phyloP scores from a whole-genome alignment of 2,797 vertebrate genomes.

The Gallinago stenura region DNA sequence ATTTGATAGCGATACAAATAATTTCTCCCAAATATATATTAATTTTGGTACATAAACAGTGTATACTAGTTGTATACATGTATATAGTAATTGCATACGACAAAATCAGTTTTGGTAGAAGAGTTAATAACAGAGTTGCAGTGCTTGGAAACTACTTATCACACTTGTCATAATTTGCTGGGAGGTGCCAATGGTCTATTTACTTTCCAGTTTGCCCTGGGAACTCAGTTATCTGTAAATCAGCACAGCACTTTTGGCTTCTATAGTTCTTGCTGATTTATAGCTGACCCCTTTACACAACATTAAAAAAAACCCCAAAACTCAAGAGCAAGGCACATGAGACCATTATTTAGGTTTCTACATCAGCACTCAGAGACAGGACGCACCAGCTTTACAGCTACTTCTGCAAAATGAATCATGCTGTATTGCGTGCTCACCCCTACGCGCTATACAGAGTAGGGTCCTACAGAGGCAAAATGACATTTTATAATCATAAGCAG shows the following conservation, averaged over 20 bases:
- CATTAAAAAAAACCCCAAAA: not conserved
- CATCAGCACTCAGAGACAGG: not conserved
- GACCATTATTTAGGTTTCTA: conserved; percentile 25
- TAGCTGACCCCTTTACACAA: conserved; percentile 1
- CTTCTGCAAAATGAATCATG: not conserved
- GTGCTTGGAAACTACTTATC: not conserved
- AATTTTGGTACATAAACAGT: not conserved
- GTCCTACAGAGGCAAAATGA: not conserved
- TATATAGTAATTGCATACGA: not conserved
- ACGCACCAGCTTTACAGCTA: not conserved
- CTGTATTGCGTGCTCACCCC: not conserved
- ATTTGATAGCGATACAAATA: not conserved
- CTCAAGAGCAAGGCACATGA: not conserved
- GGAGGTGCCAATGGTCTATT: not conserved
- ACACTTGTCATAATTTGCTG: not conserved
- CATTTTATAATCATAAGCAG: not conserved
- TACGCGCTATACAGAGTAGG: accelerated
- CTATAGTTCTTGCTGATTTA: conserved; percentile 37
- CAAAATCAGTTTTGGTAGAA: not conserved
- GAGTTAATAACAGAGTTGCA: not conserved
- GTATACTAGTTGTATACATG: not conserved
- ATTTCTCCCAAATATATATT: not conserved
- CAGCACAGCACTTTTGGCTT: conserved; percentile 13
- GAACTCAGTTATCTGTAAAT: conserved; percentile 33
- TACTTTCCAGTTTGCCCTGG: not conserved